Evolutionary conservation across 37 sponge, comb jelly and placozoan species (phyloP).

Genomic region (Chondrosia reniformis): DNA sequence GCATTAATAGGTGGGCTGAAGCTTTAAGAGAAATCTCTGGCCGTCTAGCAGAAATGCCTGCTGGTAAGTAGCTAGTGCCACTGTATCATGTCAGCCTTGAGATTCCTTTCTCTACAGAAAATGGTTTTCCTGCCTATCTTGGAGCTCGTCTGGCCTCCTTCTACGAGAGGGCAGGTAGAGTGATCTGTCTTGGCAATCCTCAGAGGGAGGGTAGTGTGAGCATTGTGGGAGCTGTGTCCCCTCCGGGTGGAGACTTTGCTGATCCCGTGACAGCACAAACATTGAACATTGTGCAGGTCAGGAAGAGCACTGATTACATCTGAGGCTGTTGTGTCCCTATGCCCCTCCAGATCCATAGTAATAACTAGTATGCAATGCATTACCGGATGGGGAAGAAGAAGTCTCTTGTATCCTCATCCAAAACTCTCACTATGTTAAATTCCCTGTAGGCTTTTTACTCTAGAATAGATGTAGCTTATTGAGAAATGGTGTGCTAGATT

Average conservation of each 20-base stretch:
- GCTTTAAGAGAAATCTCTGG: constrained; percentile 98
- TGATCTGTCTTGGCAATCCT: constrained; percentile 89
- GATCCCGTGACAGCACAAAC: constrained; percentile 98
- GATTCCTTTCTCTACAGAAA: constrained; percentile 37
- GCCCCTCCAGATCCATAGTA: no score
- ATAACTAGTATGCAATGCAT: no score
- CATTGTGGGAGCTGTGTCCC: constrained; percentile 98
- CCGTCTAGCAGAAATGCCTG: constrained; percentile 99
- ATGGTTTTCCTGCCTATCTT: constrained; percentile 99
- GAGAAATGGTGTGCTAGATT: no score
- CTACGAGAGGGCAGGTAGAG: constrained; percentile 98
- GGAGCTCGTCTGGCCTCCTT: constrained; percentile 98
- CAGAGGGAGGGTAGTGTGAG: constrained; percentile 94
- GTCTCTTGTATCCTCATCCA: no score
- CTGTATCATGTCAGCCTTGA: not conserved
- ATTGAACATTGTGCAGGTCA: constrained; percentile 92
- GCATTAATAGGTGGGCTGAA: constrained; percentile 95
- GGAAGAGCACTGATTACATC: not conserved
- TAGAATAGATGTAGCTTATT: no score
- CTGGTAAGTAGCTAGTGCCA: constrained; percentile 40
- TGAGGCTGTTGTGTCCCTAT: not conserved
- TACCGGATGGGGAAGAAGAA: no score
- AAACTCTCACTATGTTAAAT: no score
- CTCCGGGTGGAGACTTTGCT: constrained; percentile 99
- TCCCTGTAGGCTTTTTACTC: no score